Evolutionary conservation across 2,888 invertebrate species (phyloP), one percentile per base, ranked within the genome.

Genomic region (Rhagonycha lutea): DNA sequence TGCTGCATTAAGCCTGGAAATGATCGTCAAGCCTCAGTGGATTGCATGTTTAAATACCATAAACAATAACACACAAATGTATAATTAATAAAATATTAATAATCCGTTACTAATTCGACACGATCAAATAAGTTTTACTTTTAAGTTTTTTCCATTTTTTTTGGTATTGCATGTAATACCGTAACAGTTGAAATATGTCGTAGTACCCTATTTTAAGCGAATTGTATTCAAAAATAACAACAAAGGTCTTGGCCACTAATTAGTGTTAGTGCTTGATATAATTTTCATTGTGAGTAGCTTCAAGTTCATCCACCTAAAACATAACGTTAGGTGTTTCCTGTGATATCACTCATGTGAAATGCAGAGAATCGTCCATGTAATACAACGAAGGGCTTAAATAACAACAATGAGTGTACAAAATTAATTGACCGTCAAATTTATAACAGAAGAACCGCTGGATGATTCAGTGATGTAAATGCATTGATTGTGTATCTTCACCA

Each of bases 301-400:
- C 24, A 75, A 72, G 68, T 72, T 75, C 75, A 75, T 69, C 75
- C 75, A 72, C 72, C 75, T 69, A 72, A 72, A 75, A 75, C 75
- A 68, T 60, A 72, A 72, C 67, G 71, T 63, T 18, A 69, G 69
- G 72, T 72, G 75, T 29, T 75, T 75, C 72, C 75, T 72, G 72
- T 75, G 72, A 72, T 28, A 75, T 75, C 65, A 75, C 72, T 72
- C 72, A 29, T 23, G 29, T 47, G 69, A 29, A 32, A 72, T 70
- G 67, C 29, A 63, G 61, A 75, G 32, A 68, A 68, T 32, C 28
- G 29, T 28, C 68, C n/a, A 47, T n/a, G n/a, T 47, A 47, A 47
- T n/a, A n/a, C n/a, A 47, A n/a, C 12, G n/a, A 47, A n/a, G 47
- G 47, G 47, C 8, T n/a, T 4, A 5, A 47, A 47, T 47, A 47